Conservation (phyloP, 1,140 invertebrate species). For the Belonocnema kinseyi region DNA sequence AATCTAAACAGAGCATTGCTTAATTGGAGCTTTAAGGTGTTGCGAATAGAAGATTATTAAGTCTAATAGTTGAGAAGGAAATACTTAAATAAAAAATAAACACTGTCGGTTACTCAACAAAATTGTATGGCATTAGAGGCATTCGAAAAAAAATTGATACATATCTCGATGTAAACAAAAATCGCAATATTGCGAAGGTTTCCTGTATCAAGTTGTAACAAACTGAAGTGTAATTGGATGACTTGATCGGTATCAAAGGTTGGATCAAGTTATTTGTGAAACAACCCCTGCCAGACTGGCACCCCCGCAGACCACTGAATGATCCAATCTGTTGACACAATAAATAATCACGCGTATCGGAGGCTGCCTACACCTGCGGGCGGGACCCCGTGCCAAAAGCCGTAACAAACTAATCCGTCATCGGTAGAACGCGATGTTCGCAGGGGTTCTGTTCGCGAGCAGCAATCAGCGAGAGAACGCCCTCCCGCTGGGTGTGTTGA, state of each 20-base stretch:
- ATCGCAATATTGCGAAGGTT: no score
- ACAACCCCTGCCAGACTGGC: constrained; percentile 45
- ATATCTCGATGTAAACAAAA: no score
- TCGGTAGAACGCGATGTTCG: constrained; percentile 51
- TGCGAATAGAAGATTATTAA: not conserved
- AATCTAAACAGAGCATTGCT: constrained; percentile 16
- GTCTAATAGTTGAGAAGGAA: not conserved
- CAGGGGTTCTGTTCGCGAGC: constrained; percentile 49
- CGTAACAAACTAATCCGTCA: constrained; percentile 66
- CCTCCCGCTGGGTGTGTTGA: constrained; percentile 60
- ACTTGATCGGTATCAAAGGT: constrained; percentile 42
- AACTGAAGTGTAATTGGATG: constrained; percentile 42
- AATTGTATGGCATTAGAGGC: not conserved
- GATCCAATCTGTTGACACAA: constrained; percentile 66
- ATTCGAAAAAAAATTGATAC: no score
- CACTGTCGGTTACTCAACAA: not conserved
- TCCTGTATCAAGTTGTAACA: not conserved
- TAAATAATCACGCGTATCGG: constrained; percentile 66
- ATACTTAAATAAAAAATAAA: constrained; percentile 21
- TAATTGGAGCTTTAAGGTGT: constrained; percentile 25
- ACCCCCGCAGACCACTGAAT: constrained; percentile 58
- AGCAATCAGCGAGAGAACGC: constrained; percentile 51
- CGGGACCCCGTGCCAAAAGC: constrained; percentile 51
- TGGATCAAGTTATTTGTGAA: constrained; percentile 57
- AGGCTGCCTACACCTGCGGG: constrained; percentile 45